Evolutionary conservation across 1,140 invertebrate species (phyloP).

Genomic region (Zaprionus kolodkinae): DNA sequence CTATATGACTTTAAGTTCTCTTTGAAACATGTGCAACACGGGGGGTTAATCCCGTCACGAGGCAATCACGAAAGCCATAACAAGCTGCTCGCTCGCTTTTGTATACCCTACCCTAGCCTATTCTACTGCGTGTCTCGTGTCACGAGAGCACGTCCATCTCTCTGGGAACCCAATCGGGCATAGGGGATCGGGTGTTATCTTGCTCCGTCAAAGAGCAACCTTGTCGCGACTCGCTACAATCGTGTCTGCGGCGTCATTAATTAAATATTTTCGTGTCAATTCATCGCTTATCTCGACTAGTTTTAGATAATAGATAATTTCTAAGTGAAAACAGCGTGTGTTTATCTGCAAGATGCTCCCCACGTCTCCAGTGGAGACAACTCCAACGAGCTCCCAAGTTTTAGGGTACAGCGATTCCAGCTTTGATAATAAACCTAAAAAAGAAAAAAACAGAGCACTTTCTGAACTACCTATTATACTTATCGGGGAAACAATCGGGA

Average conservation of each 20-base stretch:
- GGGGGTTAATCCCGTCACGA: not conserved
- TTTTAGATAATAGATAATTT: slow-evolving; percentile 43
- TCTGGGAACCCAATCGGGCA: not conserved
- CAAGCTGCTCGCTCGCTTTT: not conserved
- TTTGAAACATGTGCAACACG: not conserved
- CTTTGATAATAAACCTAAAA: not conserved
- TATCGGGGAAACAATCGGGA: not conserved
- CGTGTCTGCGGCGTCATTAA: slow-evolving; percentile 55
- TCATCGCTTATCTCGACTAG: slow-evolving; percentile 41
- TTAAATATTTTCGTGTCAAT: slow-evolving; percentile 63
- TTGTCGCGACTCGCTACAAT: slow-evolving; percentile 30
- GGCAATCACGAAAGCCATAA: not conserved
- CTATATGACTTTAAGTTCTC: not conserved
- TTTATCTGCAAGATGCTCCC: not conserved
- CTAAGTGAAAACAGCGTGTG: slow-evolving; percentile 2
- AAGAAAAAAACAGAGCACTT: not conserved
- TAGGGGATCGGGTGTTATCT: slow-evolving; percentile 50
- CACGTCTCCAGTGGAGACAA: not conserved
- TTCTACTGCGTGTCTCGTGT: too few species aligned
- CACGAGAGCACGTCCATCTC: not conserved
- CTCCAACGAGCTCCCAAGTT: not conserved
- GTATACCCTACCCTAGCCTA: not conserved
- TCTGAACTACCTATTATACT: not conserved
- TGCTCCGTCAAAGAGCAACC: slow-evolving; percentile 28
- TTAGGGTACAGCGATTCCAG: not conserved